Percentiles rank a stretch among this genome's conserved stretches.
Conservation (phyloP, 2,888 invertebrate species). For the Ptychoptera contaminata region DNA sequence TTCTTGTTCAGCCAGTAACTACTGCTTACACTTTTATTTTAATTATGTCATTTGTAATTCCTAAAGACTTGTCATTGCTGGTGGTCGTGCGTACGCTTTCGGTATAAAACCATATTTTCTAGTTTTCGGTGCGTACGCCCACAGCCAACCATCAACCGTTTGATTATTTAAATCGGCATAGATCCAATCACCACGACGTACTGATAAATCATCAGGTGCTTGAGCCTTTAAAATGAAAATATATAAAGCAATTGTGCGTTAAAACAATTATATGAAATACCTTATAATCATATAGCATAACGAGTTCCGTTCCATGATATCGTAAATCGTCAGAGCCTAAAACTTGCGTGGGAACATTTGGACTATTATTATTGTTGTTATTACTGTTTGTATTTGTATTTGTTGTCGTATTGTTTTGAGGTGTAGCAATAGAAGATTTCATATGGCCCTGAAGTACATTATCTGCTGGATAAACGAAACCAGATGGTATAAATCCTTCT, state of each 20-base stretch:
- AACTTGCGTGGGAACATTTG: constrained; percentile 12
- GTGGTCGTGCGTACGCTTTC: constrained; percentile 82
- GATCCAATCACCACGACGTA: constrained; percentile 86
- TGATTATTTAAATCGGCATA: constrained; percentile 88
- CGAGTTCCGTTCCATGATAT: constrained; percentile 78
- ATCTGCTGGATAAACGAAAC: constrained; percentile 83
- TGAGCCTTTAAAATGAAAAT: constrained; percentile 45
- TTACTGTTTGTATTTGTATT: constrained; percentile 7
- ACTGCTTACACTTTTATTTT: too few species aligned
- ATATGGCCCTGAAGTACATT: constrained; percentile 46
- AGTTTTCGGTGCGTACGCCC: constrained; percentile 88
- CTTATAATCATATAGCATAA: constrained; percentile 91
- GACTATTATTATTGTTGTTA: constrained; percentile 4
- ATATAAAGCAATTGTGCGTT: not conserved
- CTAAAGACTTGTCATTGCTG: constrained; percentile 65
- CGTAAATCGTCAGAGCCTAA: constrained; percentile 45
- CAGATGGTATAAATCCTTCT: constrained; percentile 90
- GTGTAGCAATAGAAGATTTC: constrained; percentile 12
- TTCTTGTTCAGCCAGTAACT: too few species aligned
- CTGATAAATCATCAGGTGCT: constrained; percentile 83
- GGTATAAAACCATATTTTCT: constrained; percentile 90
- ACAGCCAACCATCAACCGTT: constrained; percentile 87
- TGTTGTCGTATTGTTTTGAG: too few species aligned
- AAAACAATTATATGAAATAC: constrained; percentile 24
- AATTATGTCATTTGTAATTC: too few species aligned